Evolutionary conservation across 2,113 vertebrate species (phyloP).

Genomic region (Spilogale gracilis): DNA sequence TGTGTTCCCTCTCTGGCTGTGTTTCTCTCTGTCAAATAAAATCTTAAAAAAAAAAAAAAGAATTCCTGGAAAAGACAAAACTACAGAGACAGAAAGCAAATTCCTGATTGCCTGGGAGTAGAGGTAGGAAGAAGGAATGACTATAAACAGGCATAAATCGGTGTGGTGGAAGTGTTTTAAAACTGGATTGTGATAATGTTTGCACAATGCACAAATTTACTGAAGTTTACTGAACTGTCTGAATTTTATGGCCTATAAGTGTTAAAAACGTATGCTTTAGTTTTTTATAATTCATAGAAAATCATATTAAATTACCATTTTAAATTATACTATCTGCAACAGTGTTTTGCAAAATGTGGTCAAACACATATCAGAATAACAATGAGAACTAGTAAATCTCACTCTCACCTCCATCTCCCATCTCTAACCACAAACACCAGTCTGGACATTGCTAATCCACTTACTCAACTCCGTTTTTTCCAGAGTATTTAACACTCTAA

Average conservation of each 20-base stretch:
- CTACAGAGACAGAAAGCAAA: neutral
- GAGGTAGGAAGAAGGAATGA: neutral
- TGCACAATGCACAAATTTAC: neutral
- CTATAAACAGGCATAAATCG: neutral
- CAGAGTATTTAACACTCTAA: neutral
- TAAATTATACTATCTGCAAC: neutral
- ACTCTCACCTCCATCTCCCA: neutral
- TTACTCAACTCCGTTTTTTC: neutral
- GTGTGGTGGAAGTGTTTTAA: neutral
- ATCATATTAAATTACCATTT: conserved; percentile 40
- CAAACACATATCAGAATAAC: neutral
- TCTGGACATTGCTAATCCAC: neutral
- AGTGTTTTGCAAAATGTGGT: neutral
- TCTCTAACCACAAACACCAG: too few relatives aligned
- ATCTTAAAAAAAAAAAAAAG: too few relatives aligned
- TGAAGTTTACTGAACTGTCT: conserved; percentile 11
- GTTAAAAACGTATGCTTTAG: neutral
- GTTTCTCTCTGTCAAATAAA: too few relatives aligned
- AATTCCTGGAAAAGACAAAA: conserved; percentile 1
- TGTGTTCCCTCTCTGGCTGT: too few relatives aligned
- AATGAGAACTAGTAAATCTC: neutral
- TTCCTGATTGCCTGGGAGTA: neutral
- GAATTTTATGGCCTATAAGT: neutral
- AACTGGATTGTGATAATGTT: neutral
- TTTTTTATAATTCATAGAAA: conserved; percentile 27